Conservation (phyloP, 2,888 invertebrate genomes). For the Metallyticus violacea region DNA sequence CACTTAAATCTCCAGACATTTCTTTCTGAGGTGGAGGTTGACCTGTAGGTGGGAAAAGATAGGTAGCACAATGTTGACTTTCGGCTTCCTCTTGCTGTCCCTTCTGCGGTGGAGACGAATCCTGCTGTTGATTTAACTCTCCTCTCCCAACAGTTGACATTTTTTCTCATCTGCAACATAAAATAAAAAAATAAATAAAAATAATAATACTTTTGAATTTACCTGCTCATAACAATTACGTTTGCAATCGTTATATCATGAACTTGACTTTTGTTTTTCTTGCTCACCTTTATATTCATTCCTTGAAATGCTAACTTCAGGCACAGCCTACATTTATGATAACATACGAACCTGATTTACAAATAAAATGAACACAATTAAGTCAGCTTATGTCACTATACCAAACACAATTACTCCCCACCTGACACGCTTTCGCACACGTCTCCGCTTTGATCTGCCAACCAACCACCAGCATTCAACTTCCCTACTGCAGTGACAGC, state of each 20-base stretch:
- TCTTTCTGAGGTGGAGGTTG: not conserved
- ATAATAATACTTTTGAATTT: not conserved
- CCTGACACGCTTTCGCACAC: conserved; percentile 3
- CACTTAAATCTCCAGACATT: conserved; percentile 1
- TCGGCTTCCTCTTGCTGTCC: conserved; percentile 2
- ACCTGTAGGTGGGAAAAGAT: conserved; percentile 36
- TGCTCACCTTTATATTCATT: conserved; percentile 30
- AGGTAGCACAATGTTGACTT: conserved; percentile 38
- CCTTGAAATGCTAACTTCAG: conserved; percentile 17
- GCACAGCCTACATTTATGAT: conserved; percentile 9
- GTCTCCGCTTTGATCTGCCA: conserved; percentile 6
- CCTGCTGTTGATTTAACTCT: conserved; percentile 43
- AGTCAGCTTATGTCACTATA: not conserved
- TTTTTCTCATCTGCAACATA: conserved; percentile 58
- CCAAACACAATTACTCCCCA: not conserved
- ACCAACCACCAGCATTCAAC: not conserved
- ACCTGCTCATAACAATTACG: not conserved
- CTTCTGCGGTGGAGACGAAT: not conserved
- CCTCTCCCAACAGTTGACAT: conserved; percentile 67
- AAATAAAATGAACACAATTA: conserved; percentile 2
- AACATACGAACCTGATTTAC: not conserved
- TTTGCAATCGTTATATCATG: not conserved
- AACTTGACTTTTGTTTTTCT: not conserved
- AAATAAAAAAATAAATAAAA: not conserved
- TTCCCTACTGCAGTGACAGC: not conserved